phyloP scores from a whole-genome alignment of 2,113 vertebrate genomes.

The Charina bottae region DNA sequence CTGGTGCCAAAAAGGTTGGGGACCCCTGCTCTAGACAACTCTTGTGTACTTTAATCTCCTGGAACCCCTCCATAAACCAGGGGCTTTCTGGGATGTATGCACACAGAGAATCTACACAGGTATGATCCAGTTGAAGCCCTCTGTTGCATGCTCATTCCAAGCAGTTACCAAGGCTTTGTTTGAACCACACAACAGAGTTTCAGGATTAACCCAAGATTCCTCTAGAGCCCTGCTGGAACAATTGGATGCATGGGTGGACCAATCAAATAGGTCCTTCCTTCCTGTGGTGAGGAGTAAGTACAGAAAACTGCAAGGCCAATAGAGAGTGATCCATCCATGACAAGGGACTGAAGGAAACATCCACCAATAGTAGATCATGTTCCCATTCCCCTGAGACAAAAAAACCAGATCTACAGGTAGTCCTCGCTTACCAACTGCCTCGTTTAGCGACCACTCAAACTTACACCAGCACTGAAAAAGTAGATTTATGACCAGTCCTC shows the following conservation, averaged over 20 bases:
- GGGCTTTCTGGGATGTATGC: neutral
- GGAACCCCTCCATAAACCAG: neutral
- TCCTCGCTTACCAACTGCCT: neutral
- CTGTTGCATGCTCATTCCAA: neutral
- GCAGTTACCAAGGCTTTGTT: neutral
- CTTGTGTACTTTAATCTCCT: neutral
- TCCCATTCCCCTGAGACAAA: neutral
- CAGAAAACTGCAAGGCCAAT: neutral
- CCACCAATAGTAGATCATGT: neutral
- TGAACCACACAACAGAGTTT: neutral
- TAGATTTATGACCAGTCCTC: neutral
- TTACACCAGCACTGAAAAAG: neutral
- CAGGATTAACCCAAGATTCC: neutral
- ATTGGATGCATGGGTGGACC: neutral
- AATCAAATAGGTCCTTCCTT: neutral
- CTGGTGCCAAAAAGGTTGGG: too few species aligned
- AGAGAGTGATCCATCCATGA: neutral
- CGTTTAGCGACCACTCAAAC: neutral
- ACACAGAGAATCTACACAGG: neutral
- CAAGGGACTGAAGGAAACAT: neutral
- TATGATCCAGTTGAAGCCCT: neutral
- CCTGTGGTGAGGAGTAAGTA: neutral
- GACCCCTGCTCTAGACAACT: neutral
- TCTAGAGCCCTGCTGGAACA: neutral
- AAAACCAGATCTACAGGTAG: neutral